These are phyloP conservation scores for Drosophila mojavensis DNA, from an alignment of 1,140 invertebrate genomes.

Conservation along the genomic window DNA sequence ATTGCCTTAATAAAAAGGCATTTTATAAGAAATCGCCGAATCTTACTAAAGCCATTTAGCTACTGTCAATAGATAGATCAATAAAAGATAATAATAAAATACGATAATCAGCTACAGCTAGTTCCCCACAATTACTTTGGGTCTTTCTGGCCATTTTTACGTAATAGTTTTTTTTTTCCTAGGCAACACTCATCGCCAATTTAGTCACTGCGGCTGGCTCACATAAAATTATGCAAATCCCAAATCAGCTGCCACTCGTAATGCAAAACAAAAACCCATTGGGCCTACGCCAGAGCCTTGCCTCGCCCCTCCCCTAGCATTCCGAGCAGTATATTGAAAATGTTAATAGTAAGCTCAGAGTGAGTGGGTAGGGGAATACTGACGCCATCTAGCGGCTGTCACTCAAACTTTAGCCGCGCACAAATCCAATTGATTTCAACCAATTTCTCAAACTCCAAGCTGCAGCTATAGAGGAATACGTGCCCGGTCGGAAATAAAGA, in stretches of 20 bases:
- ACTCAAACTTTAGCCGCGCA: constrained; percentile 52
- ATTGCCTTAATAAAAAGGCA: no score
- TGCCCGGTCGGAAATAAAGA: constrained; percentile 60
- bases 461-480: constrained; percentile 41
- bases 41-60: no score
- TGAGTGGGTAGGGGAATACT: neutral
- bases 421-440: constrained; percentile 82
- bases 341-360: constrained; percentile 54
- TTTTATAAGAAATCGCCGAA: no score
- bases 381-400: constrained; percentile 47
- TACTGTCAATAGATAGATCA: no score
- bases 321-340: constrained; percentile 61
- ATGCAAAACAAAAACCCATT: constrained; percentile 38
- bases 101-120: neutral
- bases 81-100: constrained; percentile 2
- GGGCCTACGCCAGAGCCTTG: constrained; percentile 31
- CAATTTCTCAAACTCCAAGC: constrained; percentile 73
- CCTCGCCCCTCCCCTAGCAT: neutral
- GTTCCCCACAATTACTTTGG: constrained; percentile 7
- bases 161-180: constrained; percentile 35
- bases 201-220: constrained; percentile 8
- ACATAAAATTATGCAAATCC: constrained; percentile 63
- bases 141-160: neutral
- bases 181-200: neutral
- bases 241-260: constrained; percentile 37